Percentiles rank a stretch among this genome's conserved stretches.
Evolutionary conservation across 2,797 vertebrate species (phyloP).

Genomic region (Tapirus indicus): DNA sequence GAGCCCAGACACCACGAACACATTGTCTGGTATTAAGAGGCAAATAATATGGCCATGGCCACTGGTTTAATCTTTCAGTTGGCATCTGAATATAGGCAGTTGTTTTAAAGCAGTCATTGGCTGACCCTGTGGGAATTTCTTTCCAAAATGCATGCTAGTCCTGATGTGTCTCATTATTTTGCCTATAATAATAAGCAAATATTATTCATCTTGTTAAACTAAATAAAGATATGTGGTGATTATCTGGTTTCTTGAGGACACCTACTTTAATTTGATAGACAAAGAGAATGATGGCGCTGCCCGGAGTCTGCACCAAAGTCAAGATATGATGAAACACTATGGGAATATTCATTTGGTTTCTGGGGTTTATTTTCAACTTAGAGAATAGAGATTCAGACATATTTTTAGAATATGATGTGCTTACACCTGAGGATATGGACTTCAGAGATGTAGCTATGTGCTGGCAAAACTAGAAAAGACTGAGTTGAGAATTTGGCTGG

Average conservation of each 20-base stretch:
- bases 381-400: neutral
- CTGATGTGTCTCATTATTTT: conserved; percentile 28
- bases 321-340: neutral
- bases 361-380: neutral
- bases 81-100: conserved; percentile 41
- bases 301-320: neutral
- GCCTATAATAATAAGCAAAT: neutral
- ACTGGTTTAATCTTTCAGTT: conserved; percentile 54
- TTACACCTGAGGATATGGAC: neutral
- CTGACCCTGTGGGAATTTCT: conserved; percentile 50
- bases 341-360: neutral
- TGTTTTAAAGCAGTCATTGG: conserved; percentile 75
- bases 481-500: neutral
- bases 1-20: conserved; percentile 69
- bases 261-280: conserved; percentile 22
- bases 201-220: conserved; percentile 33
- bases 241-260: conserved; percentile 11
- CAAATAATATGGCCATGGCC: conserved; percentile 60
- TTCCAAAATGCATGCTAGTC: conserved; percentile 46
- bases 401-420: neutral
- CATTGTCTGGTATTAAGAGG: conserved; percentile 68
- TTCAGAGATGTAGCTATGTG: neutral
- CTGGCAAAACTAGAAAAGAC: neutral
- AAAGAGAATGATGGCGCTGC: neutral
- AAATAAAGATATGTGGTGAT: conserved; percentile 2